These are phyloP conservation scores for Andricus quercusramuli DNA, from an alignment of 2,888 invertebrate genomes.

Conservation along the genomic window DNA sequence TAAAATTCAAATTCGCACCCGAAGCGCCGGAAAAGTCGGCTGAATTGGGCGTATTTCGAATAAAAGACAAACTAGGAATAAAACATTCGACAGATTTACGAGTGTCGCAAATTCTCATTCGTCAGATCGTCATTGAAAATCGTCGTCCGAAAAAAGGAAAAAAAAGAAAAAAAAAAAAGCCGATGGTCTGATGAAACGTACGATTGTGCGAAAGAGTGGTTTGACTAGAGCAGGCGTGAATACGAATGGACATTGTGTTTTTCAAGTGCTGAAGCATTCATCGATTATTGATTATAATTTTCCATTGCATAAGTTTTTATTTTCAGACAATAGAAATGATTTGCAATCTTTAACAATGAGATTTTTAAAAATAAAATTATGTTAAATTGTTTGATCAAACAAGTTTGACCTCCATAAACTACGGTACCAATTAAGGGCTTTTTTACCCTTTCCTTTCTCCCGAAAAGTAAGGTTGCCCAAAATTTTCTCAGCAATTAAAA, in stretches of 20 bases:
- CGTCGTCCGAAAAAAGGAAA: background rate
- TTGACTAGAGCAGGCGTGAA: conserved; percentile 11
- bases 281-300: background rate
- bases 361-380: no score
- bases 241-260: conserved; percentile 2
- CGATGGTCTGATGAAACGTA: conserved; percentile 10
- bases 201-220: conserved; percentile 10
- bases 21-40: background rate
- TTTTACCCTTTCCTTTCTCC: no score
- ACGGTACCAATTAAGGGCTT: no score
- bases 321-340: background rate
- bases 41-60: background rate
- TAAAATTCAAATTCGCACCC: background rate
- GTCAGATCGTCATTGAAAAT: conserved; percentile 25
- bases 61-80: background rate
- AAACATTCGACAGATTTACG: conserved; percentile 7
- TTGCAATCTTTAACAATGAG: no score
- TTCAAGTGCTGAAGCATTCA: background rate
- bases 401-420: no score
- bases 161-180: background rate
- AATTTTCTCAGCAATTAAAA: no score
- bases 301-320: background rate
- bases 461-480: no score
- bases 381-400: background rate
- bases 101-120: background rate